Evolutionary conservation across 2,888 invertebrate species (phyloP), one percentile per base, ranked within the genome.

Genomic region (Tricholauxania praeusta): DNA sequence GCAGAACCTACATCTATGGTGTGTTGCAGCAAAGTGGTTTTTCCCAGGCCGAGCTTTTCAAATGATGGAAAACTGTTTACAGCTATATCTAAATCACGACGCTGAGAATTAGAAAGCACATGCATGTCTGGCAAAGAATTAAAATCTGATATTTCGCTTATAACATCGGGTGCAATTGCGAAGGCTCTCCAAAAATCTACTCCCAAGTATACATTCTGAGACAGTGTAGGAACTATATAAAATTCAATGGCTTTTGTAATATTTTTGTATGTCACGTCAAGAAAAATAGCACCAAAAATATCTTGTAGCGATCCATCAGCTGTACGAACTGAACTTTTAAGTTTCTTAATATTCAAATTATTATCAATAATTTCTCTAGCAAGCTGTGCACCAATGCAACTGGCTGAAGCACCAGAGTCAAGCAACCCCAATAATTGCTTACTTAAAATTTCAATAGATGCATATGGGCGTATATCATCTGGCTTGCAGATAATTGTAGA

Each of bases 111-210:
- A 14, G 10, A 12, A n/a, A 55, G 55, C n/a, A 17, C 55, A 5
- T 55, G 55, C 15, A 55, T 17, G 1, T 55, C 12, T n/a, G 2
- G 1, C 15, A 17, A 4, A 12, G 10, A 17, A 12, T 55, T 10
- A 55, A 12, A 15, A 12, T 55, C 55, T n/a, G 22, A 22, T 22
- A 22, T 22, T 22, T 22, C 22, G 22, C 22, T 22, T 22, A 55
- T 55, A 12, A 55, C 17, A 55, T 55, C n/a, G 15, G 17, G 55
- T n/a, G 55, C 55, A 17, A 55, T 12, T 17, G 55, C 55, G 55
- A 55, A 55, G 10, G 55, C 55, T n/a, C 17, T 14, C 17, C 55
- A 55, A 17, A 55, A 55, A 17, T 55, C 55, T 17, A 55, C 55
- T 55, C 55, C 55, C n/a, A 55, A 6, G 17, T 55, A 55, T 12